These are phyloP conservation scores for Darevskia mixta DNA, from an alignment of 2,797 vertebrate genomes.

Conservation along the genomic window DNA sequence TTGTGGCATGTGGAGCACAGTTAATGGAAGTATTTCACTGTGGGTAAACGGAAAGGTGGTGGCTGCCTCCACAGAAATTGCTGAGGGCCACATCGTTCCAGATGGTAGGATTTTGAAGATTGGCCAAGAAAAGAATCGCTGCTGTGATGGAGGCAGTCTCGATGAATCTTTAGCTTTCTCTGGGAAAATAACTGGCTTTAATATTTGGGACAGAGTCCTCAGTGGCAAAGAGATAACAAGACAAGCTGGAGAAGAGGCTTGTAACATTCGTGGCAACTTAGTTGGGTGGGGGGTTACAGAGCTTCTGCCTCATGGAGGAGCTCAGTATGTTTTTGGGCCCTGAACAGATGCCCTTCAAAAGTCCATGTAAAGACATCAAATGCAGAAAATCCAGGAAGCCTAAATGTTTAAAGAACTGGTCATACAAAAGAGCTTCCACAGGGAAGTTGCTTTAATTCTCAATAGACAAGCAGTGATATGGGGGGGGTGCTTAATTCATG, in stretches of 20 bases:
- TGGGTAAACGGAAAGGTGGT: conserved; percentile 84
- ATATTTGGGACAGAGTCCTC: conserved; percentile 91
- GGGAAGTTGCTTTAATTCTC: background rate
- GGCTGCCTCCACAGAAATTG: conserved; percentile 74
- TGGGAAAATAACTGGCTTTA: conserved; percentile 93
- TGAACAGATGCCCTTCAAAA: conserved; percentile 48
- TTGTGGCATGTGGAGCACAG: conserved; percentile 89
- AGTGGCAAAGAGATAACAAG: conserved; percentile 80
- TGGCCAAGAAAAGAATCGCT: conserved; percentile 92
- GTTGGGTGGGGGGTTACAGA: conserved; percentile 95
- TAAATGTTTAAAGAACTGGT: accelerated
- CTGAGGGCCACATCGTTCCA: conserved; percentile 81
- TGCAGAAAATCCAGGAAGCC: conserved; percentile 1
- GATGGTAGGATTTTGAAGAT: conserved; percentile 88
- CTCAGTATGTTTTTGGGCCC: conserved; percentile 83
- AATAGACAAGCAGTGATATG: background rate
- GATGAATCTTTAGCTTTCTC: conserved; percentile 87
- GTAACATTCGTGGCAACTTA: conserved; percentile 85
- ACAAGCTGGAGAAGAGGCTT: conserved; percentile 79
- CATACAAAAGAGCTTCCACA: background rate
- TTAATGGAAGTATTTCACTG: conserved; percentile 82
- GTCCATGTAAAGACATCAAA: accelerated
- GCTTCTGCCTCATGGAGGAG: conserved; percentile 88
- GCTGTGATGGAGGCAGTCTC: conserved; percentile 84
- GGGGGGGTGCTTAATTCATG: background rate